Base-by-base conservation (phyloP, 2,797 vertebrate genomes). In the Antennarius maculatus region DNA sequence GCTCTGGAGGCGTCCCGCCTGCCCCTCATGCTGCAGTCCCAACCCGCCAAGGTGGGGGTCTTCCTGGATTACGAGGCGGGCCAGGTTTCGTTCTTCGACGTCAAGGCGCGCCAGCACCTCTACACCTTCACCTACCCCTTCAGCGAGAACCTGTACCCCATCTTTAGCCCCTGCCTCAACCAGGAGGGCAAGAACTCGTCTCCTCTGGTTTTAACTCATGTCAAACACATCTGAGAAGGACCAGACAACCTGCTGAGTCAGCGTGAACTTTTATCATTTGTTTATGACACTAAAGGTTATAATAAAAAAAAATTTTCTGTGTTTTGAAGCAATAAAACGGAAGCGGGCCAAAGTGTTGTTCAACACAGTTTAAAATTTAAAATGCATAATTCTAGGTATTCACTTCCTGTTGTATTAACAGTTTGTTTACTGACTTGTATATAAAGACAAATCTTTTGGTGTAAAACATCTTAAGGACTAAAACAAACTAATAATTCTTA, bases 61-160 rank as follows among this genome's bases (percentile, higher is more conserved):
- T 94, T 91, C 82, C 80, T 95, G 74, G 93, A 95, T 76, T 88
- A 92, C 0, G 93, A 94, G 27, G 91, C 60, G 0, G 94, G 94
- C 0, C 91, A 88, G 65, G 74, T 94, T 43, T 92, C 93, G 0
- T 95, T 94, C 87, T 95, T 93, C 0, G 93, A 94, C 0, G 88
- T 84, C 5, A 93, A 91, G 76, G 51, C 82, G 0, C 90, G 74
- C 2, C 34, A 77, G 54, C 93, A 94, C 58, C 89, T 95, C 70
- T 93, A 91, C 80, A 93, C 91, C 0, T 94, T 94, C 45, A 16
- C 1, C 0, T 86, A 93, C n/a, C 75, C 56, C 6, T 95, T 95
- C 42, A 79, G 0, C 1, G 93, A 94, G 59, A 88, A 68, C 1
- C 42, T 95, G 16, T 89, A 87, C 66, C 94, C 94, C 1, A 89